Percentiles rank a stretch among this genome's conserved stretches.
Conservation (phyloP, 2,888 invertebrate genomes). For the Dryomyza anilis region DNA sequence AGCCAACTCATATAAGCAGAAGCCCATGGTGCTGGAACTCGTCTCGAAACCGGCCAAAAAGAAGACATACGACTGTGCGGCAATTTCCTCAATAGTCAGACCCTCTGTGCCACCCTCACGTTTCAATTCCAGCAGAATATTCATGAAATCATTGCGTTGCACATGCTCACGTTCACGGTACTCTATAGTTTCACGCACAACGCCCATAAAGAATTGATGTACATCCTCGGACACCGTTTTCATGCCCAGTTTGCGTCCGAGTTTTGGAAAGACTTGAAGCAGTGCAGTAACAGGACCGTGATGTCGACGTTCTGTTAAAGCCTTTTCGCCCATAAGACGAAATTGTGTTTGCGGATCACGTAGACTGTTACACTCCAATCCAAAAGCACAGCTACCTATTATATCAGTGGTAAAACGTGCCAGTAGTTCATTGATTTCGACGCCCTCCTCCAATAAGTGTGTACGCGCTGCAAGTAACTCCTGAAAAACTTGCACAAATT, state of each 20-base stretch:
- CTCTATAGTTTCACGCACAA: constrained; percentile 57
- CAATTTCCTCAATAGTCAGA: constrained; percentile 62
- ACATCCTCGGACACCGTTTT: constrained; percentile 44
- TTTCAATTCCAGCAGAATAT: constrained; percentile 63
- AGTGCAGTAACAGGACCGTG: constrained; percentile 38
- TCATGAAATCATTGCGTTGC: constrained; percentile 63
- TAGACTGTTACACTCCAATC: constrained; percentile 61
- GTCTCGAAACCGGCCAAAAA: constrained; percentile 66
- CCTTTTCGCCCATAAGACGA: constrained; percentile 47
- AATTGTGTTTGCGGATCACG: constrained; percentile 58
- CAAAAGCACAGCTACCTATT: constrained; percentile 63
- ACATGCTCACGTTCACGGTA: constrained; percentile 54
- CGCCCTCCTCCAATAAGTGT: not conserved
- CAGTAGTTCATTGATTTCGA: constrained; percentile 60
- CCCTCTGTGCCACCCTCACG: constrained; percentile 38
- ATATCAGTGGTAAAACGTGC: constrained; percentile 64
- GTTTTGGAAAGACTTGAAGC: constrained; percentile 41
- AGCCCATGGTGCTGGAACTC: constrained; percentile 62
- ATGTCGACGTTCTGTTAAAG: constrained; percentile 41
- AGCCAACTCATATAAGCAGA: constrained; percentile 51
- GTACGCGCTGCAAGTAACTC: constrained; percentile 31
- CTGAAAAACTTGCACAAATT: constrained; percentile 44
- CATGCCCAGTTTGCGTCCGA: constrained; percentile 42
- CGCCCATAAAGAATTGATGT: constrained; percentile 46
- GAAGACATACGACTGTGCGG: constrained; percentile 66